Conservation (phyloP, 2,797 vertebrate species). For the Pachyuromys duprasi region DNA sequence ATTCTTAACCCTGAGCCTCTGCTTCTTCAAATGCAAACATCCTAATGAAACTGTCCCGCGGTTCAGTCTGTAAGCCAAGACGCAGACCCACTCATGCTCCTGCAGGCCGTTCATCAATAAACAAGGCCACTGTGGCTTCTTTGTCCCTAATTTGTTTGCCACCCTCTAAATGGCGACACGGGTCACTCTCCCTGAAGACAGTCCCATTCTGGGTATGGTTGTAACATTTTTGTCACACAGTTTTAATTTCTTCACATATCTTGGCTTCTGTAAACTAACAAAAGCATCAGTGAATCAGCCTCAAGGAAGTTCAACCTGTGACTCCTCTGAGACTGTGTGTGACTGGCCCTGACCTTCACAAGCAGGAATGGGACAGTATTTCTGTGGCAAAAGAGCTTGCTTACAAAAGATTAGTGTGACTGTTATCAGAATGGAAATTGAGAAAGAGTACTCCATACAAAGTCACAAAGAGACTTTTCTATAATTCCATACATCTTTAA, state of each 20-base stretch:
- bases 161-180: background rate
- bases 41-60: conserved; percentile 51
- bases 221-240: background rate
- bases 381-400: conserved; percentile 28
- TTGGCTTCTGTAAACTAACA: conserved; percentile 23
- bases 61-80: conserved; percentile 48
- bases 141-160: conserved; percentile 58
- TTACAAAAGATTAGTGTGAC: conserved; percentile 47
- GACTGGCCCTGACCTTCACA: background rate
- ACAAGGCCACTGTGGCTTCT: conserved; percentile 47
- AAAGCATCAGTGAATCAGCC: conserved; percentile 14
- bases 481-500: conserved; percentile 56
- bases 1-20: conserved; percentile 36
- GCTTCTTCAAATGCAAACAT: conserved; percentile 3
- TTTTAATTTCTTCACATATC: conserved; percentile 35
- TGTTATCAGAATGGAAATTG: conserved; percentile 49
- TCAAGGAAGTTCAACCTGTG: background rate
- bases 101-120: conserved; percentile 44
- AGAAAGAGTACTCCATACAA: conserved; percentile 51
- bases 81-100: conserved; percentile 15
- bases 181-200: conserved; percentile 32
- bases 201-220: background rate
- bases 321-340: background rate
- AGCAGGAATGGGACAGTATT: background rate
- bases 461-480: conserved; percentile 44